These are phyloP conservation scores for Drosophila prosaltans DNA, from an alignment of 1,140 invertebrate genomes.

Conservation along the genomic window DNA sequence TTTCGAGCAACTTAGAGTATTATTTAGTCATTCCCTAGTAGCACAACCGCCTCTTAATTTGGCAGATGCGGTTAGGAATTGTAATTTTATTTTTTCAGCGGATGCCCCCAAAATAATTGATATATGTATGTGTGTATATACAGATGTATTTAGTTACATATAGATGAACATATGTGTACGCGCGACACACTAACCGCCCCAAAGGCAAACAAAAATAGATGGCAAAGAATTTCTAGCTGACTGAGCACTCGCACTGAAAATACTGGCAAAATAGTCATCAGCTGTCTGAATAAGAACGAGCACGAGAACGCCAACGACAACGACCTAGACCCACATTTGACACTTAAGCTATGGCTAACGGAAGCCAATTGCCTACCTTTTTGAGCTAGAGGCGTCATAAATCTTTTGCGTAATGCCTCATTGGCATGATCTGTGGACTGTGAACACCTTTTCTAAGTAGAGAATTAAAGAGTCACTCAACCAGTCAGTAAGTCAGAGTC, in stretches of 20 bases:
- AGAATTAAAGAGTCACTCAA: conserved; percentile 13
- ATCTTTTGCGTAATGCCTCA: conserved; percentile 74
- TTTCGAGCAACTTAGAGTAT: no score
- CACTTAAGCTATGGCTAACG: conserved; percentile 55
- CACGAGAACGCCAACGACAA: not conserved
- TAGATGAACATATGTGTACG: conserved; percentile 28
- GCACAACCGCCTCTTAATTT: conserved; percentile 18
- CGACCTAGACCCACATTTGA: conserved; percentile 73
- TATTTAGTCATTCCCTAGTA: not conserved
- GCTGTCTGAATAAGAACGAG: conserved; percentile 38
- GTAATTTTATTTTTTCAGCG: conserved; percentile 58
- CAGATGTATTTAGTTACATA: conserved; percentile 16
- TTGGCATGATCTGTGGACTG: conserved; percentile 60
- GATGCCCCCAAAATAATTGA: conserved; percentile 31
- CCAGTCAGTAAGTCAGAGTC: not conserved
- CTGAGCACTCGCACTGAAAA: conserved; percentile 51
- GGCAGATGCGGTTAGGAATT: conserved; percentile 39
- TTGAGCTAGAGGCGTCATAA: conserved; percentile 64
- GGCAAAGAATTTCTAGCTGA: conserved; percentile 73
- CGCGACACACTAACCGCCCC: conserved; percentile 63
- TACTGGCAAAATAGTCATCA: conserved; percentile 26
- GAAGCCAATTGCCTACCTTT: conserved; percentile 47
- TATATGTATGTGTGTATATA: conserved; percentile 20
- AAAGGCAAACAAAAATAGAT: conserved; percentile 69
- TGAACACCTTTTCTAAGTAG: conserved; percentile 36